These are phyloP conservation scores for Anguilla marmorata DNA, from an alignment of 2,797 vertebrate genomes.

Conservation along the genomic window DNA sequence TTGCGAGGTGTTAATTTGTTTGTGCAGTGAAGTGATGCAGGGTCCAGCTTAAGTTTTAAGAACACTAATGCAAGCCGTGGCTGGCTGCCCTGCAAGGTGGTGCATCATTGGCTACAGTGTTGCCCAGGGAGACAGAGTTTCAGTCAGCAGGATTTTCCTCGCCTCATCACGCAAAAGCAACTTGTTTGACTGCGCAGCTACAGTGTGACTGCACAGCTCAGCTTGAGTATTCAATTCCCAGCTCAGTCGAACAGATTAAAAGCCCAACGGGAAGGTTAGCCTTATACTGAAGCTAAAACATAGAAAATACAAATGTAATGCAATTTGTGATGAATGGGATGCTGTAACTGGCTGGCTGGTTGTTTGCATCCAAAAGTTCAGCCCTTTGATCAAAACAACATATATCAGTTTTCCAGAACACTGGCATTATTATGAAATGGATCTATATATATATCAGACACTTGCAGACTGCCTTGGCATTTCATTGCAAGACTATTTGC, in stretches of 20 bases:
- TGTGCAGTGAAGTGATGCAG: neutral
- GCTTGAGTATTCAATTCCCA: neutral
- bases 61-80: neutral
- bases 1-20: neutral
- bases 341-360: neutral
- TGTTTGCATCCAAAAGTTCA: neutral
- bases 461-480: neutral
- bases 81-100: neutral
- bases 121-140: neutral
- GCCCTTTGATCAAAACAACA: neutral
- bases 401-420: no score
- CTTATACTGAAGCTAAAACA: neutral
- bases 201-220: neutral
- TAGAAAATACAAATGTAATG: neutral
- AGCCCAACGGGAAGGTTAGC: neutral
- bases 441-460: neutral
- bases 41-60: neutral
- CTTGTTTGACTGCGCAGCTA: neutral
- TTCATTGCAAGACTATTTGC: neutral
- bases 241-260: neutral
- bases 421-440: neutral
- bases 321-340: neutral
- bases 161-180: neutral
- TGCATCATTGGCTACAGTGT: neutral
- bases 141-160: neutral